Evolutionary conservation across 1,140 invertebrate genomes (phyloP), one percentile per base, ranked within the genome.

Genomic region (Zaprionus africanus): DNA sequence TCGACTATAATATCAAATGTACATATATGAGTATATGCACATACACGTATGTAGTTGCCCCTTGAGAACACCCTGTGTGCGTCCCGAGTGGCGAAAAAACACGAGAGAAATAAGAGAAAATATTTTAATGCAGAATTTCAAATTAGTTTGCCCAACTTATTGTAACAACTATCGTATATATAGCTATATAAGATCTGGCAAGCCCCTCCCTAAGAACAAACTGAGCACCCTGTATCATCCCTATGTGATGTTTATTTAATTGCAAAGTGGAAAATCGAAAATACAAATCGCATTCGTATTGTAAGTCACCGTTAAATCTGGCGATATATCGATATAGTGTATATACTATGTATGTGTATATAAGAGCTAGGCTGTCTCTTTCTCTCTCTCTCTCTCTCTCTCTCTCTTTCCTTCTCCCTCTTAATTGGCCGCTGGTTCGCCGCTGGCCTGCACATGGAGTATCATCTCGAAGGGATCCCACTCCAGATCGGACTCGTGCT

Each of bases 401-500:
- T 57, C 53, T 46, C 34, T 41, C 34, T 61, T 46, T 54, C 38
- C 12, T 13, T 36, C 15, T 22, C 31, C 24, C 19, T 24, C 13
- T 88, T 51, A 90, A 19, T 92, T 92, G 62, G 91, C 86, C 19
- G 91, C 82, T 7, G 86, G 76, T 57, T 92, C 91, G 5, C 87
- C 79, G 4, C 67, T 83, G 19, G 85, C 87, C 41, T 92, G 91
- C 53, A 92, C 91, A 49, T 92, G 91, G 3, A 92, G 69, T 41
- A 92, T 92, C 91, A 92, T 92, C 61, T 92, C 91, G 22, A 92
- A 92, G 28, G 91, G 91, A 86, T 92, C 91, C 91, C 91, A 92
- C 57, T 92, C 91, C 31, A 92, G 74, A 65, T 92, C 91, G 1
- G 87, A 71, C n/a, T 84, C 77, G 60, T 92, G 88, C 63, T 91